Evolutionary conservation across 2,888 invertebrate genomes (phyloP), one percentile per base, ranked within the genome.

Genomic region (Xylocampa areola): DNA sequence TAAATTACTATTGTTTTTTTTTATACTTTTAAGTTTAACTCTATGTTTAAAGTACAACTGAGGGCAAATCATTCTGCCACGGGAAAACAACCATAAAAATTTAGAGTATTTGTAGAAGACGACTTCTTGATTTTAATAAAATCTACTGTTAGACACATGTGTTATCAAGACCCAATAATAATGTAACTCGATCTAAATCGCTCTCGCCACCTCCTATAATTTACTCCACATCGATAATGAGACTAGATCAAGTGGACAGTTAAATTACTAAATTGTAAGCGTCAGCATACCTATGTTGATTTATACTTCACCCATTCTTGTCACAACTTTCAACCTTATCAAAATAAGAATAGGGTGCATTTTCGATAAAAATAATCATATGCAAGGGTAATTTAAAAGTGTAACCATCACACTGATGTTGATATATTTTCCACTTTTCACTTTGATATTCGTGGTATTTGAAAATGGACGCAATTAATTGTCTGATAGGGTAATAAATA

Each of bases 191-290:
- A 0, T 6, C 2, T 2, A 19, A 47, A 16, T 0, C 53, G 43
- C 65, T 23, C 4, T 32, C 48, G 35, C 48, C 33, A 5, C 21
- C 30, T 55, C 57, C 14, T 41, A 43, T 40, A 29, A 16, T 36
- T 61, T 59, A 32, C 4, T 72, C 53, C 62, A 71, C 68, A 49
- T 51, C 68, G 68, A 77, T 85, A 87, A 87, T 87, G 80, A 84
- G 81, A 78, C 84, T 85, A 85, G 87, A 88, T 87, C 85, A 86
- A 84, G 86, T 85, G 83, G 89, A 89, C 88, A 88, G 85, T 84
- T 84, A 89, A 89, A 89, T 89, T 88, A 84, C 87, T 85, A 89
- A 89, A 88, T 87, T 86, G 87, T 88, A 82, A 84, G 81, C 84
- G 85, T 87, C 82, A 81, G 79, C 82, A 83, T 84, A 80, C 83